Conservation (phyloP, 2,797 vertebrate species). For the Cossypha polioptera region DNA sequence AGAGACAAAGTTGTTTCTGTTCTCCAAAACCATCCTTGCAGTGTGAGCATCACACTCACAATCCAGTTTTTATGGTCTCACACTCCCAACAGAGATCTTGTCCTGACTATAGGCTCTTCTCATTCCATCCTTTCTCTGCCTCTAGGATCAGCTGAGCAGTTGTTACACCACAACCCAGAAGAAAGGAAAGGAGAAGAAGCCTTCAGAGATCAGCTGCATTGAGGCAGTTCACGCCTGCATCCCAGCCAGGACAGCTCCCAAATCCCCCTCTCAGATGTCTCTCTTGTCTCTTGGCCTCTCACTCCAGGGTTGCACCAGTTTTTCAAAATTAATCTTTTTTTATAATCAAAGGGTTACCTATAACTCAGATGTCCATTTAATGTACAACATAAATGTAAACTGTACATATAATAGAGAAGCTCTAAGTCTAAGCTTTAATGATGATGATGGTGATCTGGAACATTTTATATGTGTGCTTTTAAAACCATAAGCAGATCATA, state of each 20-base stretch:
- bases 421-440: neutral
- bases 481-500: neutral
- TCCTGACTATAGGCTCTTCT: neutral
- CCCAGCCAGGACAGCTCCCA: neutral
- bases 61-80: neutral
- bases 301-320: neutral
- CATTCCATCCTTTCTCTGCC: neutral
- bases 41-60: accelerated
- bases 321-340: neutral
- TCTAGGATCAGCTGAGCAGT: neutral
- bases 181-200: neutral
- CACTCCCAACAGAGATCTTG: neutral
- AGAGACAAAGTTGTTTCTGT: neutral
- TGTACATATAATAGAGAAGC: neutral
- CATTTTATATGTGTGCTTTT: neutral
- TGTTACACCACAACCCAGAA: neutral
- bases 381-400: neutral
- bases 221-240: neutral
- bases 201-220: neutral
- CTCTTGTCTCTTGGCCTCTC: neutral
- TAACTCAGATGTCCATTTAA: neutral
- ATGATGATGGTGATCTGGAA: neutral
- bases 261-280: neutral
- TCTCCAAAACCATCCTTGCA: neutral
- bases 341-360: neutral